A percentile compares a stretch with the other conserved stretches of the same genome.
Evolutionary conservation across 2,888 invertebrate genomes (phyloP).

Genomic region (Halictus quadricinctus): DNA sequence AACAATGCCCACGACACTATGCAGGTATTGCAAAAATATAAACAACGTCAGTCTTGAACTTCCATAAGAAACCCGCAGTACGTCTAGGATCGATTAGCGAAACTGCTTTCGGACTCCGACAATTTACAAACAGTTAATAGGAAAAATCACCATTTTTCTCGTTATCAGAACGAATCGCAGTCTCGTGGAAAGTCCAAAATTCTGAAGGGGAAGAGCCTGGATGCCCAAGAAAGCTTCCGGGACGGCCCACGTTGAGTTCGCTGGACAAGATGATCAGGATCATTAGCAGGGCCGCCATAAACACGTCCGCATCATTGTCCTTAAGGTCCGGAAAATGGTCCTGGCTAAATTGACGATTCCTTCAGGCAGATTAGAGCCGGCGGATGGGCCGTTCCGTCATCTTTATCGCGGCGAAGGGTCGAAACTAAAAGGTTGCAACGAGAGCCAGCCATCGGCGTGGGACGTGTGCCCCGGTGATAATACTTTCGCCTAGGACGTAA

Average conservation of each 20-base stretch:
- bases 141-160: no score
- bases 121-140: no score
- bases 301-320: conserved; percentile 31
- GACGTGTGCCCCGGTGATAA: conserved; percentile 61
- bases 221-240: neutral
- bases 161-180: no score
- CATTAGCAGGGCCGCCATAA: conserved; percentile 37
- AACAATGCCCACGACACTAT: no score
- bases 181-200: neutral
- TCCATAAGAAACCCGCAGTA: no score
- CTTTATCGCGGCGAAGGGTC: conserved; percentile 37
- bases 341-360: conserved; percentile 41
- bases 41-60: no score
- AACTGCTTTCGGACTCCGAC: no score
- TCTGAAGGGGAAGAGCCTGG: neutral
- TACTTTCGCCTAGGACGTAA: conserved; percentile 71
- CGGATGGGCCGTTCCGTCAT: conserved; percentile 29
- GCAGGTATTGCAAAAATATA: no score
- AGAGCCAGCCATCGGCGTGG: conserved; percentile 33
- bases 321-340: conserved; percentile 6
- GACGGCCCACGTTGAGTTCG: neutral
- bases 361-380: conserved; percentile 49
- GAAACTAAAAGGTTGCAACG: conserved; percentile 51
- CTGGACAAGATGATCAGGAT: conserved; percentile 31
- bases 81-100: no score